Conservation (phyloP, 1,140 invertebrate genomes). For the Coelopa frigida region DNA sequence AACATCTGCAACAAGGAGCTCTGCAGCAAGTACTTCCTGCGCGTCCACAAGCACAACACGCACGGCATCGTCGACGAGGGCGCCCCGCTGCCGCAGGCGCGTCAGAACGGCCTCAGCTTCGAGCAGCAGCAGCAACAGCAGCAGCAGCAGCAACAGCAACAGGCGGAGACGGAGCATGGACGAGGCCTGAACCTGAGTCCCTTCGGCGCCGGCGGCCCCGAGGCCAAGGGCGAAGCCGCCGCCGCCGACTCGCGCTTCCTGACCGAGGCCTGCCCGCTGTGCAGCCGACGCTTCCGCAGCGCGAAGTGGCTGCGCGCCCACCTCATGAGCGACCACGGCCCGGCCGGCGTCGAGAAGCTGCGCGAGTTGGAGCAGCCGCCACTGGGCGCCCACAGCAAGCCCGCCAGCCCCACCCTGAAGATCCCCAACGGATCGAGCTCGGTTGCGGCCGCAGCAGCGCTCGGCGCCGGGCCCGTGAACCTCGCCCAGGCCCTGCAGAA, state of each 20-base stretch:
- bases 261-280: conserved; percentile 78
- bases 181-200: conserved; percentile 22
- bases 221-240: conserved; percentile 50
- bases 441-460: conserved; percentile 24
- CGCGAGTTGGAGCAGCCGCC: conserved; percentile 53
- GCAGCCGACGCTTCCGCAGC: conserved; percentile 79
- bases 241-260: conserved; percentile 65
- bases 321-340: conserved; percentile 77
- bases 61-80: conserved; percentile 84
- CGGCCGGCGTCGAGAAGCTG: conserved; percentile 63
- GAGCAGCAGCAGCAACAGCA: conserved; percentile 27
- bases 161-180: conserved; percentile 29
- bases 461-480: conserved; percentile 12
- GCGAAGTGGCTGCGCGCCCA: conserved; percentile 86
- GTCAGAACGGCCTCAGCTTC: conserved; percentile 30
- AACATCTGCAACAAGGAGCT: conserved; percentile 97
- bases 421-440: conserved; percentile 51
- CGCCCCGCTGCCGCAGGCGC: conserved; percentile 49
- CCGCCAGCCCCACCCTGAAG: conserved; percentile 51
- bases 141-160: conserved; percentile 21
- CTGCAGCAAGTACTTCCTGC: conserved; percentile 94
- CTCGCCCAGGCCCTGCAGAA: conserved; percentile 41
- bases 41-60: conserved; percentile 95
- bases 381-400: conserved; percentile 27
- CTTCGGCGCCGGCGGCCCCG: conserved; percentile 26